phyloP scores from a whole-genome alignment of 2,113 vertebrate genomes.

The Eclectus roratus region DNA sequence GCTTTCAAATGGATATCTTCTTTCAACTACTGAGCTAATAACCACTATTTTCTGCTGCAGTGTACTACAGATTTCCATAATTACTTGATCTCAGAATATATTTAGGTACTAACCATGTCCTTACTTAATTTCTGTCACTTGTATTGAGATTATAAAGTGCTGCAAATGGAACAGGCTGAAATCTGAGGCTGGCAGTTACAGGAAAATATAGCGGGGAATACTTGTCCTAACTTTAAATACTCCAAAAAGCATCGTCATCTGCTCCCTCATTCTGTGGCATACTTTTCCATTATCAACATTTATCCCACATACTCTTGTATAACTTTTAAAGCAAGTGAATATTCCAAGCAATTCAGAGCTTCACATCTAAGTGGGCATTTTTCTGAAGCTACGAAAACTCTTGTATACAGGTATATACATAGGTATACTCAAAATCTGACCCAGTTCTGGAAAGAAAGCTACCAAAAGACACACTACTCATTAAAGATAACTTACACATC shows the following conservation, averaged over 20 bases:
- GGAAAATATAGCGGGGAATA: background rate
- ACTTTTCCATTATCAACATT: background rate
- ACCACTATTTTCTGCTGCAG: background rate
- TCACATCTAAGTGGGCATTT: background rate
- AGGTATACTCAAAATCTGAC: background rate
- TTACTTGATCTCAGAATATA: background rate
- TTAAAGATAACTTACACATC: background rate
- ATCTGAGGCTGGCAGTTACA: background rate
- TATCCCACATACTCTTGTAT: background rate
- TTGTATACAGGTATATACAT: background rate
- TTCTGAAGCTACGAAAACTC: background rate
- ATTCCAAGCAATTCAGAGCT: background rate
- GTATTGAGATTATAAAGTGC: background rate
- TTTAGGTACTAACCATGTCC: background rate
- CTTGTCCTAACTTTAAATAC: background rate
- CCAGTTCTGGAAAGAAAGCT: background rate
- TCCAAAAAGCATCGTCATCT: background rate
- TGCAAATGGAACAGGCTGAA: background rate
- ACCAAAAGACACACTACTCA: background rate
- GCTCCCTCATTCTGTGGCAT: background rate
- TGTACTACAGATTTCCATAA: background rate
- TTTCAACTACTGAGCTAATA: background rate
- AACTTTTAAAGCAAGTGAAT: background rate
- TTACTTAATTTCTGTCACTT: background rate
- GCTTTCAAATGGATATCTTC: background rate